phyloP scores from a whole-genome alignment of 2,113 vertebrate genomes.

The Syngnathoides biaculeatus region DNA sequence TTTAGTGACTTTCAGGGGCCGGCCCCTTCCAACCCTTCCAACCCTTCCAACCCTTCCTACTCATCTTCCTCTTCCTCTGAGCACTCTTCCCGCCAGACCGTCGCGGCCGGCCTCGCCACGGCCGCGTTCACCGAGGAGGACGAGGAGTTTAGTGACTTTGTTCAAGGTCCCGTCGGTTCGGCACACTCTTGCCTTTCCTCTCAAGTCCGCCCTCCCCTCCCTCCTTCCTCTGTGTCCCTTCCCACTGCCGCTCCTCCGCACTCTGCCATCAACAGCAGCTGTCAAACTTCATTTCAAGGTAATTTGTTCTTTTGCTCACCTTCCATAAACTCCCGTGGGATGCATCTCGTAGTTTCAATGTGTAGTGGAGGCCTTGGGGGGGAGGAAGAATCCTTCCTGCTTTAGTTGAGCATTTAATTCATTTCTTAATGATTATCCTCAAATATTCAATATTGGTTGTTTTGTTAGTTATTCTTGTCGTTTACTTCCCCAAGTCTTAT shows the following conservation, averaged over 20 bases:
- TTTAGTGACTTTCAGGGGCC: conserved; percentile 98
- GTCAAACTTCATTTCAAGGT: conserved; percentile 78
- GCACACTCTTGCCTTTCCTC: conserved; percentile 56
- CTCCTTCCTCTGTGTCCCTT: conserved; percentile 65
- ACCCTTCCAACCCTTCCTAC: conserved; percentile 67
- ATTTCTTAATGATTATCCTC: no score
- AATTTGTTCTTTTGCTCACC: conserved; percentile 57
- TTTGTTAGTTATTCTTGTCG: no score
- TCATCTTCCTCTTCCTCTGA: conserved; percentile 57
- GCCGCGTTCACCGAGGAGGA: conserved; percentile 72
- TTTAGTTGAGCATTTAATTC: no score
- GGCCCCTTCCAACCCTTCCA: conserved; percentile 65
- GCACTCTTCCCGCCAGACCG: conserved; percentile 53
- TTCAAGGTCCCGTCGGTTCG: conserved; percentile 84
- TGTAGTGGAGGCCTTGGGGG: no score
- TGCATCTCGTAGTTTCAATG: neutral
- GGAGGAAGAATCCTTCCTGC: no score
- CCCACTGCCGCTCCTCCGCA: conserved; percentile 63
- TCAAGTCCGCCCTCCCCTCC: conserved; percentile 48
- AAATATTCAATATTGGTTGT: no score
- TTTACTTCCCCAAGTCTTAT: no score
- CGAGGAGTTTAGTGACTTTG: conserved; percentile 97
- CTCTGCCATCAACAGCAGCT: conserved; percentile 80
- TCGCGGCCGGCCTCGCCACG: conserved; percentile 65
- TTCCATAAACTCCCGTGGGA: conserved; percentile 18